Base-by-base conservation (phyloP, 2,888 invertebrate species). In the Platycheirus rosarum region DNA sequence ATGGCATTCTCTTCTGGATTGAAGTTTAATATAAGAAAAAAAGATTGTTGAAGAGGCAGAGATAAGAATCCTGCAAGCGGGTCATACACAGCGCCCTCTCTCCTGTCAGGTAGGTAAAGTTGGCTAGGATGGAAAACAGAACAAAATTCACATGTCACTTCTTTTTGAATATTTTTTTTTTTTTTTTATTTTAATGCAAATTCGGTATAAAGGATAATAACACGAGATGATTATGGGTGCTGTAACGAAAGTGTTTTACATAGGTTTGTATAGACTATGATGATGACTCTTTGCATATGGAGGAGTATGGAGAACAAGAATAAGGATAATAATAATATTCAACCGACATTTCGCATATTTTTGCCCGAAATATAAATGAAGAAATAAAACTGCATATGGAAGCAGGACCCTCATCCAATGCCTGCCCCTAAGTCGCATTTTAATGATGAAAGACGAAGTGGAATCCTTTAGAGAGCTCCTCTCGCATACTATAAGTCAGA, bases 401-500 rank as follows among this genome's bases (percentile, higher is more conserved):
- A 18, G 62, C 74, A 66, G 62, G 75, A 65, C 75, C 70, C 49
- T 40, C 40, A 40, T 57, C 26, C 53, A 53, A 63, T 76, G 68
- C 71, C 73, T 82, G 82, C 82, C 82, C 80, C 68, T 77, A 77
- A 82, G 82, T 73, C 77, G 71, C 49, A 63, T 82, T 82, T 82
- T 82, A 82, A 82, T 82, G 82, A 82, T 68, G 82, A 68, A 71
- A 77, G 55, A 73, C 66, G 32, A 29, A 68, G 62, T 62, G 62
- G 68, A 68, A 29, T 71, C 40, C 66, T 60, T 37, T 37, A 46
- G 32, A 57, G 42, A 42, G 14, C 40, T 42, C 18, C n/a, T 57
- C 57, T 40, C 26, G 11, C n/a, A 16, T 32, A 26, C 11, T 18
- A 7, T 32, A 23, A 1, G 23, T n/a, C 4, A 42, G 16, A n/a